Conservation (phyloP, 2,113 vertebrate species). For the Cervus canadensis region DNA sequence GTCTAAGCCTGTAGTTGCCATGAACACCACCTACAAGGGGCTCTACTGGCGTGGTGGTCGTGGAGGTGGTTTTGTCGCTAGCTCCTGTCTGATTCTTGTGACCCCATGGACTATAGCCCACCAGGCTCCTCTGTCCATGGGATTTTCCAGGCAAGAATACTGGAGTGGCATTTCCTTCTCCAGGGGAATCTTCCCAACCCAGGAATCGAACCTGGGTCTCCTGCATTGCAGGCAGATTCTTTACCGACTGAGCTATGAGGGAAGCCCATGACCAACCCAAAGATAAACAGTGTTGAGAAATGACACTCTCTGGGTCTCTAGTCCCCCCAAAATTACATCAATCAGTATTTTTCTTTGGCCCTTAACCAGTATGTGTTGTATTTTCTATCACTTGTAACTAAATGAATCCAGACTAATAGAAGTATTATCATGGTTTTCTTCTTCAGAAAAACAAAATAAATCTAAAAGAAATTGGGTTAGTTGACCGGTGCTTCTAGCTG, state of each 20-base stretch:
- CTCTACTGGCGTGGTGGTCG: neutral
- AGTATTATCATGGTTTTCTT: neutral
- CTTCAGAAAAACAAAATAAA: neutral
- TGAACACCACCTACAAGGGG: neutral
- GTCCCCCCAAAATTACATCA: neutral
- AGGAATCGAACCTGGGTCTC: neutral
- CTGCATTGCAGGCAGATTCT: neutral
- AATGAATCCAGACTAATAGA: neutral
- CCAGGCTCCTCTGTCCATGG: neutral
- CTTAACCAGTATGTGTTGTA: neutral
- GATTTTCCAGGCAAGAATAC: neutral
- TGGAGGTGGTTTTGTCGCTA: neutral
- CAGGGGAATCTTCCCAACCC: neutral
- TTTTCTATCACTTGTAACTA: neutral
- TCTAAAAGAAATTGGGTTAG: neutral
- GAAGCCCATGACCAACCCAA: neutral
- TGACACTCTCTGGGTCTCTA: neutral
- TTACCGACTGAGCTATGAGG: neutral
- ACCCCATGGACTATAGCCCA: neutral
- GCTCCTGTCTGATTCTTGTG: accelerated
- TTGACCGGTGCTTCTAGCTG: neutral
- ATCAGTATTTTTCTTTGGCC: neutral
- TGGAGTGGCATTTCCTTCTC: neutral
- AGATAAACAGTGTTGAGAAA: neutral
- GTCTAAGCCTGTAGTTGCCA: neutral